Evolutionary conservation across 2,113 vertebrate species (phyloP).

Genomic region (Psephotus haematonotus): DNA sequence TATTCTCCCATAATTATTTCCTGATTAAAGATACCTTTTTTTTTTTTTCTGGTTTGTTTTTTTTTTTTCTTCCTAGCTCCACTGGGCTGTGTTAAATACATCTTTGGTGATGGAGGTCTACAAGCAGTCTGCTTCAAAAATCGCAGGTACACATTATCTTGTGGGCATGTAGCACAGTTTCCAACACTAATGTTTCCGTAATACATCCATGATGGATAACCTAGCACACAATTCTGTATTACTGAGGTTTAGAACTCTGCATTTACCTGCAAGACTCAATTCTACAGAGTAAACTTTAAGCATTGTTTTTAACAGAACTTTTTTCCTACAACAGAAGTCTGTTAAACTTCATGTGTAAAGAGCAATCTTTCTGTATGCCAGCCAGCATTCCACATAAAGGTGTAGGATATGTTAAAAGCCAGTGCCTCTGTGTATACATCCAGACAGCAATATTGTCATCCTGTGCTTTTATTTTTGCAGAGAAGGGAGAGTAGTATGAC

Average conservation of each 20-base stretch:
- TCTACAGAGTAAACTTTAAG: background rate
- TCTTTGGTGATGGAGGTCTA: background rate
- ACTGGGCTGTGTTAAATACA: background rate
- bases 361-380: background rate
- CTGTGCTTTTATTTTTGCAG: background rate
- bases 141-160: background rate
- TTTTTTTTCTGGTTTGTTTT: too few relatives aligned
- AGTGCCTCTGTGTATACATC: background rate
- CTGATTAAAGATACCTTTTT: background rate
- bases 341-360: fast-evolving
- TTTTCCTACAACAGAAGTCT: background rate
- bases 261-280: background rate
- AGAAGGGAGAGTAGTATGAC: background rate
- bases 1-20: background rate
- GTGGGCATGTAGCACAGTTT: background rate
- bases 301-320: background rate
- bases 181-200: background rate
- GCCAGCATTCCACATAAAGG: background rate
- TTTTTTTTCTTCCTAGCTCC: background rate
- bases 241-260: background rate
- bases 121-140: background rate
- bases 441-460: background rate
- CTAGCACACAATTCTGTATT: background rate
- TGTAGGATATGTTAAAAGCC: background rate
- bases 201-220: background rate